phyloP scores from a whole-genome alignment of 2,888 invertebrate species.

The Branchellion lobata region DNA sequence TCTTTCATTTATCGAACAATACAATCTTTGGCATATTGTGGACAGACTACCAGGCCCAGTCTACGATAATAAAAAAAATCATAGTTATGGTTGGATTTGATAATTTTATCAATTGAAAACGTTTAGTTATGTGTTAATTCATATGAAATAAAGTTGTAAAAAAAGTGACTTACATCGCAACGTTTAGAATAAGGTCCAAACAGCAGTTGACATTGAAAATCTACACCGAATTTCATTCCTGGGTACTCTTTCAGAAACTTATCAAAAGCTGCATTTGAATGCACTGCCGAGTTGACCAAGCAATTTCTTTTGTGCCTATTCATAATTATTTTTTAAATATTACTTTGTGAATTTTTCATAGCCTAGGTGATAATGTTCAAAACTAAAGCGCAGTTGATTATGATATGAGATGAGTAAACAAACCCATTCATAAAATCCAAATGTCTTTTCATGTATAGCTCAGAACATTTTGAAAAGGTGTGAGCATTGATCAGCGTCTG shows the following conservation, averaged over 20 bases:
- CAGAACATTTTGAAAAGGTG: slow-evolving; percentile 11
- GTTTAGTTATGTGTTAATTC: too few relatives aligned
- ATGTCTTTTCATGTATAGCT: not conserved
- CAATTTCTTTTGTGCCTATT: not conserved
- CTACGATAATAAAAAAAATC: not conserved
- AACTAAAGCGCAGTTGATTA: too few relatives aligned
- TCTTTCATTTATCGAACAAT: not conserved
- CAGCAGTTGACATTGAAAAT: not conserved
- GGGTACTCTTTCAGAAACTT: slow-evolving; percentile 6
- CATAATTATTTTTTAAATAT: not conserved
- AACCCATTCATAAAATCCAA: not conserved
- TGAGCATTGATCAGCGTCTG: not conserved
- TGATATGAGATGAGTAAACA: too few relatives aligned
- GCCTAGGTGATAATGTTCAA: not conserved
- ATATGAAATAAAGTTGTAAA: not conserved
- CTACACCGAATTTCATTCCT: not conserved
- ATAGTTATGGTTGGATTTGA: not conserved
- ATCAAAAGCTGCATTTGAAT: not conserved
- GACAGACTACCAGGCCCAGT: not conserved
- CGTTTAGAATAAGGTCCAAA: not conserved
- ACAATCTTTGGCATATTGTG: not conserved
- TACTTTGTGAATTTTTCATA: not conserved
- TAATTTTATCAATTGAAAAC: not conserved
- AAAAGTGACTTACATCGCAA: not conserved
- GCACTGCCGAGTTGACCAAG: not conserved